These are phyloP conservation scores for Chlorospingus flavigularis DNA, from an alignment of 2,797 vertebrate genomes.

Conservation along the genomic window DNA sequence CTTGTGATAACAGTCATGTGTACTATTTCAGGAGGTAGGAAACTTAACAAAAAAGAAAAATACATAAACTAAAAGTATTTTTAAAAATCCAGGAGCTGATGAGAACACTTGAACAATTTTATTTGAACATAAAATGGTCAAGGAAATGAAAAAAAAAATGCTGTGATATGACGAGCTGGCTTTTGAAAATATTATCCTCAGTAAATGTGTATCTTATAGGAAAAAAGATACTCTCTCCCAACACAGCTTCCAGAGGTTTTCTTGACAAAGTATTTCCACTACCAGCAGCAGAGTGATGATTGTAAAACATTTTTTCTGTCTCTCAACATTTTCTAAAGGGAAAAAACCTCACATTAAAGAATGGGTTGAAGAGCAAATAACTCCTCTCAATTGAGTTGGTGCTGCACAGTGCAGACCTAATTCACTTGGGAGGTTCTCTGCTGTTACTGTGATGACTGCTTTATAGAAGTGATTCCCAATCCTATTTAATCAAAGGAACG, in stretches of 20 bases:
- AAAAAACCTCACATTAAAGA: background rate
- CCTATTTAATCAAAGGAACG: background rate
- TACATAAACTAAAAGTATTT: background rate
- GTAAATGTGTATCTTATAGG: background rate
- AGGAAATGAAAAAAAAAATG: background rate
- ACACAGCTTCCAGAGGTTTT: background rate
- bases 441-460: background rate
- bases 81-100: background rate
- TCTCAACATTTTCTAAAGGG: background rate
- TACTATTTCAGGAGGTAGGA: background rate
- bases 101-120: background rate
- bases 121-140: background rate
- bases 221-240: background rate
- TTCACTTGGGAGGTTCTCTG: background rate
- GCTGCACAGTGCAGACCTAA: background rate
- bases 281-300: background rate
- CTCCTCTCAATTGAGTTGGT: background rate
- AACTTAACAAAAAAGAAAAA: background rate
- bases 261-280: background rate
- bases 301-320: background rate
- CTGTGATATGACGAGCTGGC: background rate
- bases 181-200: background rate
- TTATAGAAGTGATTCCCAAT: background rate
- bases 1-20: background rate
- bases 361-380: slow-evolving; percentile 9